Conservation (phyloP, 2,797 vertebrate species). For the Denticeps clupeoides region DNA sequence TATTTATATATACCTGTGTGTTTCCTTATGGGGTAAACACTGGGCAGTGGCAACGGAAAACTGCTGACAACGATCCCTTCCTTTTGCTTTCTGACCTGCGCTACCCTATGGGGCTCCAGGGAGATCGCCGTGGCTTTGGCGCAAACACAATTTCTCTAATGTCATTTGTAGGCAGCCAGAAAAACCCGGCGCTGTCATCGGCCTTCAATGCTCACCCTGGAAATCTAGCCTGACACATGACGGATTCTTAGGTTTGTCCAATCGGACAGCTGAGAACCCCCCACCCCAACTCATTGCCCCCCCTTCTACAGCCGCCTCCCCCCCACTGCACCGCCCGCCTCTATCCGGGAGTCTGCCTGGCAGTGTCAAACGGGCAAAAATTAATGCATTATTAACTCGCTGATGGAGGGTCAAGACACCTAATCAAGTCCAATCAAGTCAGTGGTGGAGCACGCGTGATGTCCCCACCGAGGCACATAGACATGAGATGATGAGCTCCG, state of each 20-base stretch:
- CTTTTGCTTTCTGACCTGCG: slow-evolving; percentile 16
- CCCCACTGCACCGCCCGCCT: too few relatives aligned
- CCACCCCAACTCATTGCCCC: slow-evolving; percentile 25
- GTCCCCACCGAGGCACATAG: slow-evolving; percentile 47
- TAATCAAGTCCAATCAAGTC: slow-evolving; percentile 75
- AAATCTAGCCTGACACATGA: slow-evolving; percentile 89
- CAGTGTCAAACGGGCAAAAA: slow-evolving; percentile 79
- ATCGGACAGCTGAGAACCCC: slow-evolving; percentile 74
- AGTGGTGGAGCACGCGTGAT: slow-evolving; percentile 46
- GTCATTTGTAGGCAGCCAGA: slow-evolving; percentile 81
- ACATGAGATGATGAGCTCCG: not conserved
- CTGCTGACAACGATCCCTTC: slow-evolving; percentile 21
- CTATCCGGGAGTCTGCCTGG: too few relatives aligned
- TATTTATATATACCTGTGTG: not conserved
- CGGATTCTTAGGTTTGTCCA: slow-evolving; percentile 93
- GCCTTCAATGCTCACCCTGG: slow-evolving; percentile 60
- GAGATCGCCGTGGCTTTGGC: slow-evolving; percentile 68
- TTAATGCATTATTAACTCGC: slow-evolving; percentile 93
- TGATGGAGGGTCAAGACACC: slow-evolving; percentile 62
- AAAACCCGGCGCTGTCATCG: slow-evolving; percentile 78
- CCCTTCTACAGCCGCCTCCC: slow-evolving; percentile 31
- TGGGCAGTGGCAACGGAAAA: slow-evolving; percentile 1
- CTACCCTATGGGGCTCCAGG: slow-evolving; percentile 57
- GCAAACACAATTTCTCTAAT: slow-evolving; percentile 97
- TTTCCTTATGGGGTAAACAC: not conserved